Percentiles rank a stretch among this genome's conserved stretches.
Evolutionary conservation across 2,888 invertebrate genomes (phyloP).

Genomic region (Lamellibrachia columna): DNA sequence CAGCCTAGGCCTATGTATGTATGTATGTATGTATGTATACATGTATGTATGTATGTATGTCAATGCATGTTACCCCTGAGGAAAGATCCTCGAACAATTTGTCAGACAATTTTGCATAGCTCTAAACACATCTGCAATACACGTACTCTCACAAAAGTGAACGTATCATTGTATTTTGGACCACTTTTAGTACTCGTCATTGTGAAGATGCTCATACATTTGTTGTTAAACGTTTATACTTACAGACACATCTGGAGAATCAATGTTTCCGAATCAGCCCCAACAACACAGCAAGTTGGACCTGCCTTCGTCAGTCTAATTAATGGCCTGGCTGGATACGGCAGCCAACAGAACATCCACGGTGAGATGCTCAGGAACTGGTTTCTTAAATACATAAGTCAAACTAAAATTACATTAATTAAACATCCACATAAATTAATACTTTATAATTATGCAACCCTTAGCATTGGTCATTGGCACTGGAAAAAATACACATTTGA

Average conservation of each 20-base stretch:
- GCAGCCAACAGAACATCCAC: not conserved
- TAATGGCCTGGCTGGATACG: not conserved
- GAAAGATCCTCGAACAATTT: too few species aligned
- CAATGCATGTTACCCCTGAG: not conserved
- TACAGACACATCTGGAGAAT: slow-evolving; percentile 11
- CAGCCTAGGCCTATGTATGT: not conserved
- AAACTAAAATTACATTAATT: too few species aligned
- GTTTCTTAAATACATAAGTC: not conserved
- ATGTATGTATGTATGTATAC: not conserved
- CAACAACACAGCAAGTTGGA: not conserved
- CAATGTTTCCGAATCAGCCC: not conserved
- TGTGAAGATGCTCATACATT: not conserved
- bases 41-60: not conserved
- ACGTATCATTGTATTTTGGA: not conserved
- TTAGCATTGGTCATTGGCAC: too few species aligned
- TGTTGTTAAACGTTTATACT: not conserved
- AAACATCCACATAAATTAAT: too few species aligned
- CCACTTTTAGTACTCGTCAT: not conserved
- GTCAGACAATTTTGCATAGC: too few species aligned
- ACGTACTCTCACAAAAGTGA: not conserved
- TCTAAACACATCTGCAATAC: too few species aligned
- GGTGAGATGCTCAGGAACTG: not conserved
- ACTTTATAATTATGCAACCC: too few species aligned
- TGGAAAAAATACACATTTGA: too few species aligned
- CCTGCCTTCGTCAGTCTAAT: not conserved